phyloP scores from a whole-genome alignment of 2,888 invertebrate species.

The Spilosoma lubricipeda region DNA sequence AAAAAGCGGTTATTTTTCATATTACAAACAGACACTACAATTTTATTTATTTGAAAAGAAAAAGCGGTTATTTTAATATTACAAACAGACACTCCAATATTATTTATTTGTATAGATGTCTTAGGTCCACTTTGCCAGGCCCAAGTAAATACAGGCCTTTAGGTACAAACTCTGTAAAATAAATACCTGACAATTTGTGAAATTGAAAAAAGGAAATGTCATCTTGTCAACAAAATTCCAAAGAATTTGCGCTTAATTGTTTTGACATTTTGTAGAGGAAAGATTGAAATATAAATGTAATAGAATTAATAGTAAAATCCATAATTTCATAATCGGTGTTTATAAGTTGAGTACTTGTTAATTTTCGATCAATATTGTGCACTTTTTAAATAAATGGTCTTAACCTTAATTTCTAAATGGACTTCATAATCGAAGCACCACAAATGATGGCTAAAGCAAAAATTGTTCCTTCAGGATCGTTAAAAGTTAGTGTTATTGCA shows the following conservation, averaged over 20 bases:
- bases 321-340: conserved; percentile 17
- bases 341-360: conserved; percentile 20
- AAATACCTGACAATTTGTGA: too few species aligned
- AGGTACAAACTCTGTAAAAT: too few species aligned
- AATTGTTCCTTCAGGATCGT: conserved; percentile 57
- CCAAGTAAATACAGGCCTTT: too few species aligned
- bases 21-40: too few species aligned
- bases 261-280: conserved; percentile 38
- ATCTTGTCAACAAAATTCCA: conserved; percentile 43
- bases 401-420: conserved; percentile 53
- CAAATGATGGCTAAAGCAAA: conserved; percentile 66
- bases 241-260: conserved; percentile 36
- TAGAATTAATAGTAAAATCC: conserved; percentile 10
- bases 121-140: too few species aligned
- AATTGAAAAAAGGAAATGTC: conserved; percentile 45
- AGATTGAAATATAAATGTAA: conserved; percentile 15
- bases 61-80: too few species aligned
- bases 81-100: too few species aligned
- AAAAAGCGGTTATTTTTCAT: too few species aligned
- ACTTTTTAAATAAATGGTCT: conserved; percentile 58
- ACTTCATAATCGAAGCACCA: conserved; percentile 62
- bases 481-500: conserved; percentile 58
- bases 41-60: too few species aligned
- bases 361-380: conserved; percentile 11
- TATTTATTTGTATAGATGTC: too few species aligned